Conservation (phyloP, 2,797 vertebrate genomes). For the Tadarida brasiliensis region DNA sequence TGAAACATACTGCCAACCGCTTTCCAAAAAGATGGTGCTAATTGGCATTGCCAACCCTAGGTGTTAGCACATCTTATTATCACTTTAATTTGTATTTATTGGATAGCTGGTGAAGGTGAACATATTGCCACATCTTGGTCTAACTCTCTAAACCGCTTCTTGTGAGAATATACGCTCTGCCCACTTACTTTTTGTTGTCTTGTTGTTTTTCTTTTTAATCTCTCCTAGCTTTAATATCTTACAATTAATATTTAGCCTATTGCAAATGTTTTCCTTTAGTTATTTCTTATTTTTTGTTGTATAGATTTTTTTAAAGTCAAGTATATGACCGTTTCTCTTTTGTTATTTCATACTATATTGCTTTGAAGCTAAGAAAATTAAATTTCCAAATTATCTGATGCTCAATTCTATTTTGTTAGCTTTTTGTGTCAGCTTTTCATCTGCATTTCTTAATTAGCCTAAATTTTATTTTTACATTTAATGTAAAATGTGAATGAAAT, state of each 20-base stretch:
- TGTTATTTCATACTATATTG: conserved; percentile 1
- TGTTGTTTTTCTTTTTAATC: conserved; percentile 16
- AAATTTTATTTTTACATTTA: conserved; percentile 63
- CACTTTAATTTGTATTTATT: conserved; percentile 76
- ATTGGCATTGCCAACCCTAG: conserved; percentile 62
- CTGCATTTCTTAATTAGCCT: conserved; percentile 42
- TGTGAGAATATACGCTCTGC: not conserved
- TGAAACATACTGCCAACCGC: conserved; percentile 60
- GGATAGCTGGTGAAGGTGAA: conserved; percentile 62
- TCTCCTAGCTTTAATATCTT: conserved; percentile 37
- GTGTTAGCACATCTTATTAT: conserved; percentile 71
- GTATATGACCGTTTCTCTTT: conserved; percentile 41
- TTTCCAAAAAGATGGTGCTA: conserved; percentile 71
- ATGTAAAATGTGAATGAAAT: conserved; percentile 51
- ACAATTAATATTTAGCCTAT: conserved; percentile 44
- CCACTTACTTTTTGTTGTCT: conserved; percentile 34
- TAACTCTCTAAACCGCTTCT: conserved; percentile 33
- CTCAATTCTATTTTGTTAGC: conserved; percentile 42
- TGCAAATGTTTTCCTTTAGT: conserved; percentile 46
- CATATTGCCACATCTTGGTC: conserved; percentile 60
- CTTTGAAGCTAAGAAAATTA: conserved; percentile 56
- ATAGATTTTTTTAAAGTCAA: not conserved
- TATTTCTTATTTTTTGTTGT: not conserved
- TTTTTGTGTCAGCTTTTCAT: conserved; percentile 6
- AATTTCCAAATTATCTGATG: conserved; percentile 53